phyloP scores from a whole-genome alignment of 1,140 invertebrate species.

The Araneus ventricosus region DNA sequence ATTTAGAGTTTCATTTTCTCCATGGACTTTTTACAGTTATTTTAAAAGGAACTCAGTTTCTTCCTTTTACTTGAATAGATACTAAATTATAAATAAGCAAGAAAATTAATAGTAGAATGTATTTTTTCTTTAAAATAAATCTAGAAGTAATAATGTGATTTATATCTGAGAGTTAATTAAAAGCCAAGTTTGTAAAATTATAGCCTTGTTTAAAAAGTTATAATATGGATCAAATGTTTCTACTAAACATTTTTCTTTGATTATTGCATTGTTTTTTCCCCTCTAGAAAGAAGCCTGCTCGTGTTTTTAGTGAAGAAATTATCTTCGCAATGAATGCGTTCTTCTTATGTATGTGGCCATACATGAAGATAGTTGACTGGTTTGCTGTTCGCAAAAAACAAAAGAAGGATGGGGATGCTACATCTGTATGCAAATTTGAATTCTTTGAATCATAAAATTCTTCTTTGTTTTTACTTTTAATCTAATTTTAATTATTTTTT shows the following conservation, averaged over 20 bases:
- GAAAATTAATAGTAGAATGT: too few species aligned
- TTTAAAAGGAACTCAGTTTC: too few species aligned
- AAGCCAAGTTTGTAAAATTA: neutral
- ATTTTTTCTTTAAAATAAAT: too few species aligned
- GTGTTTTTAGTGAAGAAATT: neutral
- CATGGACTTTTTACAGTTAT: too few species aligned
- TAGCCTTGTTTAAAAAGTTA: too few species aligned
- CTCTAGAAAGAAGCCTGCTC: neutral
- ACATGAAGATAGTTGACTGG: neutral
- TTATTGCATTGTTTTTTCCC: neutral
- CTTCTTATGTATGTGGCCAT: conserved; percentile 29
- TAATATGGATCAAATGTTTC: too few species aligned
- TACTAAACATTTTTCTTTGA: neutral
- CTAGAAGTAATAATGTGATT: neutral
- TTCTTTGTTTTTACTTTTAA: neutral
- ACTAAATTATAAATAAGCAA: too few species aligned
- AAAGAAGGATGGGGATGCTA: neutral
- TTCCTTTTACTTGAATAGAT: too few species aligned
- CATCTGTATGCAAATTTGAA: neutral
- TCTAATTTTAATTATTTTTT: too few species aligned
- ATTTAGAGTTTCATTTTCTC: too few species aligned
- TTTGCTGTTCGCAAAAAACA: neutral
- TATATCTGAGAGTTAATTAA: neutral
- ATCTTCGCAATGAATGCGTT: conserved; percentile 24
- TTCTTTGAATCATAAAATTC: neutral